Evolutionary conservation across 2,113 vertebrate genomes (phyloP), one percentile per base, ranked within the genome.

Genomic region (Trogon melanurus): DNA sequence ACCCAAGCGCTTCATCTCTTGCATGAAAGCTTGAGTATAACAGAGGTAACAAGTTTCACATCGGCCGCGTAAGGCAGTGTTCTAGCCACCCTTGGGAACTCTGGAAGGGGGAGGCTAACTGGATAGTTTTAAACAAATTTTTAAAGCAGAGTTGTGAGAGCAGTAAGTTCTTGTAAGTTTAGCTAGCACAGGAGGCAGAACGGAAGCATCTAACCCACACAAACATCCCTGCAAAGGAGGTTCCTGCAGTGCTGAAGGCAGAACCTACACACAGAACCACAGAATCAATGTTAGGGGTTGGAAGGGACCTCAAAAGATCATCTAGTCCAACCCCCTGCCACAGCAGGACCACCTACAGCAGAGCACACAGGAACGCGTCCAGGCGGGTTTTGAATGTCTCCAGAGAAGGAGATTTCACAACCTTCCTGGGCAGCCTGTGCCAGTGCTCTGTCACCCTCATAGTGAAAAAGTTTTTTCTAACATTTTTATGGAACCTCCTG

Each of bases 121-220:
- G 44, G 14, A 60, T 51, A 26, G 13, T 69, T 82, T 32, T 29
- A 19, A 90, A 65, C 14, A 41, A 57, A 45, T 73, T 70, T 65
- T 57, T 88, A 58, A 69, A 47, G 72, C 9, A 16, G 75, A 69
- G 16, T 5, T 65, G 26, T 12, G 44, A 78, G 41, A 81, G 15
- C 34, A 45, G n/a, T 15, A 50, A 58, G 25, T 38, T 90, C 32
- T 75, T 71, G 6, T 44, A 85, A 71, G 18, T 66, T 81, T 58
- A 84, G 48, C 48, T 82, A 36, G 17, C 29, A n/a, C 8, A 38
- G 34, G 36, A 56, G 17, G 34, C 13, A 32, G 36, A 57, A 66
- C 2, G 36, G 6, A 85, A 51, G 22, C 0, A 0, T 47, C 14
- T 70, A 82, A 26, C 8, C 9, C 17, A 29, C 20, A 61, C 3